These are phyloP conservation scores for Anthoscopus minutus DNA, from an alignment of 2,113 vertebrate genomes.

Conservation along the genomic window DNA sequence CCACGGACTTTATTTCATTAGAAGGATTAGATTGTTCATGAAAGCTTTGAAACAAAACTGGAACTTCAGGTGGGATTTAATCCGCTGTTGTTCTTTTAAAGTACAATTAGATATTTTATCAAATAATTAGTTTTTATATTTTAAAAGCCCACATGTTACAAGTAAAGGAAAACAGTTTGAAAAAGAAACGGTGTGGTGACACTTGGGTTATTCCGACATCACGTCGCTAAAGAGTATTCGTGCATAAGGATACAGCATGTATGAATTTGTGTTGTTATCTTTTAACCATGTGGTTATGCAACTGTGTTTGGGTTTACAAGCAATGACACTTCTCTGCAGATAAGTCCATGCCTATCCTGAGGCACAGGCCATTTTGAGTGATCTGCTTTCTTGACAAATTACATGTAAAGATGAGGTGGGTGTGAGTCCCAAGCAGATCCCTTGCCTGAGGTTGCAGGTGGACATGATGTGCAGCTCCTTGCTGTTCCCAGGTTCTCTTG, in stretches of 20 bases:
- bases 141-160: neutral
- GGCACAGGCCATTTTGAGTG: neutral
- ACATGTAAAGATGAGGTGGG: neutral
- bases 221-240: neutral
- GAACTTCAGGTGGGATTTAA: neutral
- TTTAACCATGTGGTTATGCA: conserved; percentile 18
- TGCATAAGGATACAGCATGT: neutral
- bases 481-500: neutral
- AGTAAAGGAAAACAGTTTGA: neutral
- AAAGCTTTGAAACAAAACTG: neutral
- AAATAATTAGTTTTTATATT: neutral
- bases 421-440: neutral
- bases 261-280: neutral
- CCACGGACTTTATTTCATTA: neutral
- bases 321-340: neutral
- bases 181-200: neutral
- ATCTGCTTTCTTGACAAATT: neutral
- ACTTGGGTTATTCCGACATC: neutral
- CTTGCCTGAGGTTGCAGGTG: neutral
- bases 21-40: neutral
- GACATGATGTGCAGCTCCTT: neutral
- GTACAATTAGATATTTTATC: neutral
- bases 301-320: neutral
- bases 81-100: neutral
- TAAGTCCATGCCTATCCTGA: neutral